A percentile compares a stretch with the other conserved stretches of the same genome.
phyloP scores from a whole-genome alignment of 2,113 vertebrate species.

The Neoarius graeffei region DNA sequence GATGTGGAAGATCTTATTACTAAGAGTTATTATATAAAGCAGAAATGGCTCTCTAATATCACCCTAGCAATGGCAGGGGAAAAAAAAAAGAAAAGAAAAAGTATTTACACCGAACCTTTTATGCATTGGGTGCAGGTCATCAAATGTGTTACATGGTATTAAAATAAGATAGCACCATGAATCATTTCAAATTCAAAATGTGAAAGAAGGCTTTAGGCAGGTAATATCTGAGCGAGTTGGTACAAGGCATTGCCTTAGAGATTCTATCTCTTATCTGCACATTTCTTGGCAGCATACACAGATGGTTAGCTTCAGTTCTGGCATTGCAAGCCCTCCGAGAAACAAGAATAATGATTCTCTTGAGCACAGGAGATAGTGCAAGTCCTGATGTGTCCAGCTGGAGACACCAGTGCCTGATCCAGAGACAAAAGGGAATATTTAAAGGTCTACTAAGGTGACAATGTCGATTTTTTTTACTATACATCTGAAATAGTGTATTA shows the following conservation, averaged over 20 bases:
- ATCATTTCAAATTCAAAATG: not conserved
- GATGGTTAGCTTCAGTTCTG: slow-evolving; percentile 29
- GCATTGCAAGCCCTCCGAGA: slow-evolving; percentile 20
- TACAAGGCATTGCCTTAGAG: not conserved
- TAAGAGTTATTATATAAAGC: slow-evolving; percentile 4
- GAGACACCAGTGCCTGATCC: slow-evolving; percentile 29
- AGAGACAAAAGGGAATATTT: slow-evolving; percentile 9
- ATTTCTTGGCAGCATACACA: slow-evolving; percentile 11
- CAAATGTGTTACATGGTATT: not conserved
- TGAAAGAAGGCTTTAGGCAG: not conserved
- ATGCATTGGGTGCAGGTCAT: not conserved
- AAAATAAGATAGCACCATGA: not conserved
- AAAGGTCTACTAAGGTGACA: no score
- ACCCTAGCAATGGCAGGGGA: not conserved
- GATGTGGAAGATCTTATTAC: slow-evolving; percentile 24
- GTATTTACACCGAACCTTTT: not conserved
- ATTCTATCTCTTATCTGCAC: slow-evolving; percentile 16
- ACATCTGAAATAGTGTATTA: no score
- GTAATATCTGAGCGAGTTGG: not conserved
- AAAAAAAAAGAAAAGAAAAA: not conserved
- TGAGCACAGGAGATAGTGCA: slow-evolving; percentile 47
- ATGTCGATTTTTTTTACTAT: no score
- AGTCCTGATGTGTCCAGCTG: slow-evolving; percentile 22
- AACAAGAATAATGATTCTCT: slow-evolving; percentile 43
- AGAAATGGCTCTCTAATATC: slow-evolving; percentile 21